Base-by-base conservation (phyloP, 2,113 vertebrate genomes). In the Vimba vimba region DNA sequence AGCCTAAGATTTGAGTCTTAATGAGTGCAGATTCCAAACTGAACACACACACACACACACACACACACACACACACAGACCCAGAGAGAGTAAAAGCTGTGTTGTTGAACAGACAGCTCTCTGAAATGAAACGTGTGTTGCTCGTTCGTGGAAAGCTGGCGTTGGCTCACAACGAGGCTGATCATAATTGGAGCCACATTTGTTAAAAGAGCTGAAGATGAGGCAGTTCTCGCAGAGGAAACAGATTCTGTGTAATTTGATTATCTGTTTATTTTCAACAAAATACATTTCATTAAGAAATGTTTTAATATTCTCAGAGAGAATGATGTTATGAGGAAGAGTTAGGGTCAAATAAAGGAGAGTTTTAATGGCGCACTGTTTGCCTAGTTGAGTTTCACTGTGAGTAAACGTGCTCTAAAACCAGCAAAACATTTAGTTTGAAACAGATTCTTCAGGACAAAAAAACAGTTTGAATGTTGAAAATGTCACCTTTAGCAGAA, bases 101-200 rank as follows among this genome's bases (percentile, higher is more conserved):
- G 82, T 87, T 91, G 89, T 90, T 80, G n/a, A 82, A 90, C 55
- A 86, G 87, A 88, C 85, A 62, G 83, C 79, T 85, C 85, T 87
- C 50, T 86, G 59, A 89, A 60, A 87, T 86, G 82, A 88, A 89
- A 84, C 89, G 88, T 60, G 33, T 81, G 68, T 83, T 78, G 43
- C 82, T 86, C 19, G 79, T 79, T 36, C 33, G 73, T 39, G 66
- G 19, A 39, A 69, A 21, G 19, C 33, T 69, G 30, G 4, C 33
- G 33, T 39, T 4, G 19, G 33, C 68, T 69, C 68, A 69, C 33
- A 62, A 25, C 4, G 59, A 62, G 79, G 55, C 69, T 55, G 33
- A 52, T 71, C 60, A 30, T 91, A 92, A 91, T 89, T 92, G 86
- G 57, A 87, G 74, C 87, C 86, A 89, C 82, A 86, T 91, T 91